Conservation (phyloP, 2,113 vertebrate species). For the Pica pica region DNA sequence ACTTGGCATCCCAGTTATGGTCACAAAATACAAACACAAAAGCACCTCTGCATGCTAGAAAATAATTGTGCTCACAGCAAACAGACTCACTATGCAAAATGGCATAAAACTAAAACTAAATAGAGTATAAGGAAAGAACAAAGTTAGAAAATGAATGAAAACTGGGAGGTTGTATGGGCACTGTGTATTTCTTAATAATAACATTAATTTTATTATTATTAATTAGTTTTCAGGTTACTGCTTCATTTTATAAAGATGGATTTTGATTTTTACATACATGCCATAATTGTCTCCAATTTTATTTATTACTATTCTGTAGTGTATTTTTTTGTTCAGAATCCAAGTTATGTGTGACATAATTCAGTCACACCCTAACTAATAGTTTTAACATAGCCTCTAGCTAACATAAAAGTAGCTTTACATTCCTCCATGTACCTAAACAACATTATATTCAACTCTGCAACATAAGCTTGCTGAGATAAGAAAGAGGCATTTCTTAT, state of each 20-base stretch:
- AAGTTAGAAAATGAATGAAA: not conserved
- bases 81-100: not conserved
- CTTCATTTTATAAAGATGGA: not conserved
- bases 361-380: not conserved
- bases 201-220: not conserved
- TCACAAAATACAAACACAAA: not conserved
- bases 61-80: not conserved
- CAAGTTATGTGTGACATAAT: not conserved
- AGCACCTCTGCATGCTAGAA: not conserved
- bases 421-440: not conserved
- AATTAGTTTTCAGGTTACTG: not conserved
- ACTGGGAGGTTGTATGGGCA: not conserved
- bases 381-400: not conserved
- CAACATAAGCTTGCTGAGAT: not conserved
- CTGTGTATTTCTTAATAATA: not conserved
- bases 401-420: not conserved
- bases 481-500: not conserved
- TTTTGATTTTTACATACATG: not conserved
- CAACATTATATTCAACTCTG: not conserved
- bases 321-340: not conserved
- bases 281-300: not conserved
- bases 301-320: not conserved
- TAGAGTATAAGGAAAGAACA: not conserved
- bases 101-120: not conserved
- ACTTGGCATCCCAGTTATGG: not conserved